These are phyloP conservation scores for Chymomyza costata DNA, from an alignment of 1,140 invertebrate species.

Conservation along the genomic window DNA sequence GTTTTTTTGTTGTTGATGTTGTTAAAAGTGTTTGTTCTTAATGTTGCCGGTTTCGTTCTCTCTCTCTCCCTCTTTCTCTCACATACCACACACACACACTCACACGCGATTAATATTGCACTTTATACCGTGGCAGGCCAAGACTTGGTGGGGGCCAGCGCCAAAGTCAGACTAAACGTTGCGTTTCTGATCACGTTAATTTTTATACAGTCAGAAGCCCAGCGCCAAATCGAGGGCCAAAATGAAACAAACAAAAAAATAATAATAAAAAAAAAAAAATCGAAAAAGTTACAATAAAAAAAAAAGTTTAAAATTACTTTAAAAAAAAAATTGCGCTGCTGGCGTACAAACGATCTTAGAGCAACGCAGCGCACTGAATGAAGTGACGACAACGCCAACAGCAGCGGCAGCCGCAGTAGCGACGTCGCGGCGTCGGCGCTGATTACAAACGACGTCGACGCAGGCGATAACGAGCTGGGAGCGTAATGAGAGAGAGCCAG, in stretches of 20 bases:
- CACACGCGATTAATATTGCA: conserved; percentile 20
- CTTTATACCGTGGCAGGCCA: conserved; percentile 18
- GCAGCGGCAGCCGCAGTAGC: conserved; percentile 33
- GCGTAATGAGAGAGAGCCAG: too few species aligned
- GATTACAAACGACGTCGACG: too few species aligned
- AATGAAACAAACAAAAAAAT: conserved; percentile 35
- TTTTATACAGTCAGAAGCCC: conserved; percentile 58
- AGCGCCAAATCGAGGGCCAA: conserved; percentile 35
- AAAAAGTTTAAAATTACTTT: conserved; percentile 15
- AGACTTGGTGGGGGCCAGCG: conserved; percentile 41
- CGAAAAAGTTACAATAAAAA: conserved; percentile 25
- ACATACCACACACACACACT: not conserved
- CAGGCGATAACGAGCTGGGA: too few species aligned
- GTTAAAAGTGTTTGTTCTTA: too few species aligned
- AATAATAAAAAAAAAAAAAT: conserved; percentile 46
- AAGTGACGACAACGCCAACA: conserved; percentile 34
- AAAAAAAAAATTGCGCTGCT: conserved; percentile 55
- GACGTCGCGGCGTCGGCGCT: conserved; percentile 13
- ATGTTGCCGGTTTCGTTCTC: not conserved
- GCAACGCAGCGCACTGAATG: conserved; percentile 62
- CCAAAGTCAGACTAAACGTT: conserved; percentile 55
- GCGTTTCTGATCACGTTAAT: conserved; percentile 62
- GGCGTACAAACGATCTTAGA: conserved; percentile 62
- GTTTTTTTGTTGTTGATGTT: too few species aligned
- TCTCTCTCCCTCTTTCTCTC: not conserved